These are phyloP conservation scores for Trachops cirrhosus DNA, from an alignment of 2,797 vertebrate genomes.

Conservation along the genomic window DNA sequence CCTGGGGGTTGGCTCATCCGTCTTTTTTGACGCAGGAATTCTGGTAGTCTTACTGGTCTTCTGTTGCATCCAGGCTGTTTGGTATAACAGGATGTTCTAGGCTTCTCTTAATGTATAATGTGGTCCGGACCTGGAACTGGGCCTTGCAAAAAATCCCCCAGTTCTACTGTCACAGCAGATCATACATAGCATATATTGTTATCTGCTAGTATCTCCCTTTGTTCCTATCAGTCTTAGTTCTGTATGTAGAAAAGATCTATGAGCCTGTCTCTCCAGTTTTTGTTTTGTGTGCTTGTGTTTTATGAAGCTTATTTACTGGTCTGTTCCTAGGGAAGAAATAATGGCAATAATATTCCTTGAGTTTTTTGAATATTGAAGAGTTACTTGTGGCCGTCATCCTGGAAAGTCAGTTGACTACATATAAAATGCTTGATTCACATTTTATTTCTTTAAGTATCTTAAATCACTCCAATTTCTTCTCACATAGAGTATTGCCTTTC, in stretches of 20 bases:
- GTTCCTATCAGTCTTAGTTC: not conserved
- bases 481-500: not conserved
- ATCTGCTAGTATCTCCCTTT: not conserved
- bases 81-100: not conserved
- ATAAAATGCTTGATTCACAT: not conserved
- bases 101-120: not conserved
- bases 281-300: not conserved
- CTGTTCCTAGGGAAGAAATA: slow-evolving; percentile 4
- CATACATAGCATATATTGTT: not conserved
- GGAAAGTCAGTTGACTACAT: not conserved
- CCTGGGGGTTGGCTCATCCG: not conserved
- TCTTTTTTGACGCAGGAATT: not conserved
- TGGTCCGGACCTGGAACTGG: not conserved
- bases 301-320: not conserved
- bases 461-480: not conserved
- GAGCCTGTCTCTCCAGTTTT: not conserved
- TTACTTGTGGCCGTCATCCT: not conserved
- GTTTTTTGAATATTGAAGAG: not conserved
- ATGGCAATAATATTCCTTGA: not conserved
- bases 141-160: not conserved
- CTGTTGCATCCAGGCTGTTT: not conserved
- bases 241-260: not conserved
- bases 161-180: not conserved
- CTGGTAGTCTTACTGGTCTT: not conserved
- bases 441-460: not conserved